Percentiles rank a stretch among this genome's conserved stretches.
phyloP scores from a whole-genome alignment of 1,140 invertebrate genomes.

The Atopsyche davidsoni region DNA sequence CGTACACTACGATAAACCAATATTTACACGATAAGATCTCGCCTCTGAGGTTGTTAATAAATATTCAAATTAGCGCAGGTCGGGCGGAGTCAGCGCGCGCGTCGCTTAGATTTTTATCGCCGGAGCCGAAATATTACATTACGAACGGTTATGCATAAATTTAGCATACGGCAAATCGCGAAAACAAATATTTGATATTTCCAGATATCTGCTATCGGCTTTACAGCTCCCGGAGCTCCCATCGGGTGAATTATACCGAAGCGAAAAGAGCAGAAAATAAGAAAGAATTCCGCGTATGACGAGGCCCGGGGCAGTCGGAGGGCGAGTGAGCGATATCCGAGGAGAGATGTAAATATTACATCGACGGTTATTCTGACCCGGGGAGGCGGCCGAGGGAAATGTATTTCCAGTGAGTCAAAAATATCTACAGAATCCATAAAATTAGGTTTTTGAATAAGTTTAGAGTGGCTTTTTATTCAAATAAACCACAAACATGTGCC shows the following conservation, averaged over 20 bases:
- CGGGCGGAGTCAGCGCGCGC: too few relatives aligned
- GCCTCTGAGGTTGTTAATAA: constrained; percentile 13
- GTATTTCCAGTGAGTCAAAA: not conserved
- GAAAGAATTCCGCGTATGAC: constrained; percentile 2
- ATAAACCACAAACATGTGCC: too few relatives aligned
- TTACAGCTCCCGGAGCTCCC: constrained; percentile 3
- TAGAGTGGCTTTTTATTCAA: too few relatives aligned
- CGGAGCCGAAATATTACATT: constrained; percentile 16
- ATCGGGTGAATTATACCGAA: constrained; percentile 12
- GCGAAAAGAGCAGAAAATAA: constrained; percentile 8
- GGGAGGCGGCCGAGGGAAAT: not conserved
- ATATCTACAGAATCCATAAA: too few relatives aligned
- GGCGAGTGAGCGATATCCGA: constrained; percentile 8
- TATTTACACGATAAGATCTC: constrained; percentile 12
- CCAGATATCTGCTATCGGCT: constrained; percentile 10
- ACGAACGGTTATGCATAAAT: constrained; percentile 17
- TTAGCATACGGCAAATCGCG: constrained; percentile 13
- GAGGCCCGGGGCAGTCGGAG: not conserved
- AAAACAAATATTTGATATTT: constrained; percentile 17
- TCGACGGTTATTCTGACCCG: constrained; percentile 15
- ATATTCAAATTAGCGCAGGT: constrained; percentile 17
- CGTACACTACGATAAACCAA: constrained; percentile 13
- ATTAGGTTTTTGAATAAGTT: too few relatives aligned
- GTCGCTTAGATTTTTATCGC: constrained; percentile 16
- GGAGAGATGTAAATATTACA: constrained; percentile 5